Base-by-base conservation (phyloP, 2,113 vertebrate genomes). In the Nesospiza acunhae region DNA sequence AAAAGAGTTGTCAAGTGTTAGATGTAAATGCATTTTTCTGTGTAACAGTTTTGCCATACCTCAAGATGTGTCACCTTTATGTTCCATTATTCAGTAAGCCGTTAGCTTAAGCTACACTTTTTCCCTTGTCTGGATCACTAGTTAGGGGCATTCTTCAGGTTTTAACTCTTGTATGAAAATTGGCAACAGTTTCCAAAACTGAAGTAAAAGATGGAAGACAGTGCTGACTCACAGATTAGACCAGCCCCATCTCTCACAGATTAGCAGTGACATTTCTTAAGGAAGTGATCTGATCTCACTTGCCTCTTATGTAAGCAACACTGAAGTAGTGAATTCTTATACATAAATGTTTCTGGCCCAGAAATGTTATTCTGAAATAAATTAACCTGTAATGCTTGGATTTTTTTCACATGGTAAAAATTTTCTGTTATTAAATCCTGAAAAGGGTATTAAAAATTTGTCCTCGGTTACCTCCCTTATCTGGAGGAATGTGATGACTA, bases 41-140 rank as follows among this genome's bases (percentile, higher is more conserved):
- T 10, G 0, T 50, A 28, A 46, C 5, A 24, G 7, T 52, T 66
- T 41, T n/a, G 21, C 15, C 3, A 3, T 46, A 58, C 22, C 26
- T 81, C 7, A 24, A 33, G 47, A 14, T 33, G 4, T 42, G 13
- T 81, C 31, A 26, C 16, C 41, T 53, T 2, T 74, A 7, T 70
- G 7, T 74, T 79, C 10, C 6, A 1, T 46, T 92, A 14, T 14
- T 76, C 15, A 62, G 11, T 77, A 77, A 69, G 41, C 13, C 46
- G 31, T 0, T 5, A 79, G 11, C 10, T 16, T 59, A 67, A 28
- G 35, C 6, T 41, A 24, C 1, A 1, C 2, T 13, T 67, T 35
- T 56, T 11, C 17, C 8, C 5, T 52, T 4, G 3, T 8, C 11
- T 68, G 37, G 10, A 9, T 50, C 19, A 27, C 7, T 64, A 17